Percentiles rank a stretch among this genome's conserved stretches.
phyloP scores from a whole-genome alignment of 2,113 vertebrate species.

The Indri indri region DNA sequence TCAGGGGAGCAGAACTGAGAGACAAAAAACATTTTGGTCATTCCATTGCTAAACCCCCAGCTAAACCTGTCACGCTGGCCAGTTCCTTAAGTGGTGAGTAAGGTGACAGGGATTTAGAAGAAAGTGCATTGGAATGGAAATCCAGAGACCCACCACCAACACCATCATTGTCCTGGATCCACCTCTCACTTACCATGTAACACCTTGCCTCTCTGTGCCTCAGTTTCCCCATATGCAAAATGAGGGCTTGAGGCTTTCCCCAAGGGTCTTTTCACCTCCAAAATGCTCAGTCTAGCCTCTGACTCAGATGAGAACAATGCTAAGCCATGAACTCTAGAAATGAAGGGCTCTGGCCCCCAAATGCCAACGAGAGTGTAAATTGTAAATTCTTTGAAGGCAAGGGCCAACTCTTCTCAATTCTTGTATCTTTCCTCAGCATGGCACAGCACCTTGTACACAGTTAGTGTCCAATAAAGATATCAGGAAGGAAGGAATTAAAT shows the following conservation, averaged over 20 bases:
- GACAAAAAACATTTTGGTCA: background rate
- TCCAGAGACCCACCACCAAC: background rate
- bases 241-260: background rate
- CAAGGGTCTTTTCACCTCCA: background rate
- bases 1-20: background rate
- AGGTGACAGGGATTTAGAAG: background rate
- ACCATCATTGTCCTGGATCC: background rate
- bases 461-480: background rate
- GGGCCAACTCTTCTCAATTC: background rate
- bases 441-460: background rate
- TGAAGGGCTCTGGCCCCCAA: background rate
- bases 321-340: rapidly evolving
- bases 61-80: background rate
- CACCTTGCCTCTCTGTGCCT: background rate
- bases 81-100: background rate
- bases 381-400: background rate
- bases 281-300: background rate
- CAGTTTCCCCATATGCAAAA: background rate
- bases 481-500: background rate
- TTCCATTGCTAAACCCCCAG: background rate
- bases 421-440: background rate
- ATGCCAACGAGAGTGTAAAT: background rate
- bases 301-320: background rate
- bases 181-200: background rate
- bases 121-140: background rate